These are phyloP conservation scores for Proctacanthus coquilletti DNA, from an alignment of 1,140 invertebrate genomes.

Conservation along the genomic window DNA sequence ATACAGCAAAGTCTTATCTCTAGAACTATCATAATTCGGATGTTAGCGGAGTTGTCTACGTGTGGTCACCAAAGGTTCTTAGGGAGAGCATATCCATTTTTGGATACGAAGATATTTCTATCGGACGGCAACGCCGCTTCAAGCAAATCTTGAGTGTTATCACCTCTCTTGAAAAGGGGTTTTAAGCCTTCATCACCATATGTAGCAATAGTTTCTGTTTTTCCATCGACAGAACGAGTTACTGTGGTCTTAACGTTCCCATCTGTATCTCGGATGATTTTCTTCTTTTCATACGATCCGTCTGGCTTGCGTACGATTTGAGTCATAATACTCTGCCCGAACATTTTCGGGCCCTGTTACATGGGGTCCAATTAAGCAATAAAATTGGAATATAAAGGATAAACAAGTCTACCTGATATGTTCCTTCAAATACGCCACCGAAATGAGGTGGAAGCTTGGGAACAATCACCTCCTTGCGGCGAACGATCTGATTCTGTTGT, in stretches of 20 bases:
- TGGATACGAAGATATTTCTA: constrained; percentile 27
- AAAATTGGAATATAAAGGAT: neutral
- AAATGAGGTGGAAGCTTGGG: constrained; percentile 11
- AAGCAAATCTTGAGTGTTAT: no score
- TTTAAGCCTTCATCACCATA: constrained; percentile 1
- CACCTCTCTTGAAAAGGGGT: neutral
- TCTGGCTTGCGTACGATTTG: constrained; percentile 27
- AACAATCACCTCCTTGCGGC: constrained; percentile 19
- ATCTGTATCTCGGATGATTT: constrained; percentile 20
- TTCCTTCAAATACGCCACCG: constrained; percentile 25
- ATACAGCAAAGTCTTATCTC: no score
- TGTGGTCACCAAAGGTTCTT: constrained; percentile 31
- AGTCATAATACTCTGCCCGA: constrained; percentile 28
- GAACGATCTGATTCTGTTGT: constrained; percentile 16
- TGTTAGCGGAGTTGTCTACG: no score
- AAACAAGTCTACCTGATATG: constrained; percentile 15
- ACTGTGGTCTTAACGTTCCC: constrained; percentile 25
- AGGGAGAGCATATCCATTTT: constrained; percentile 30
- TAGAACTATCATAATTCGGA: no score
- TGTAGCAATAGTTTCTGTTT: constrained; percentile 18
- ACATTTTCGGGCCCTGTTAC: constrained; percentile 24
- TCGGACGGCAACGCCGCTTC: constrained; percentile 6
- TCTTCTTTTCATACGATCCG: constrained; percentile 25
- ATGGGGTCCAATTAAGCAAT: neutral
- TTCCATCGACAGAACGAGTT: constrained; percentile 20